Evolutionary conservation across 2,113 vertebrate genomes (phyloP), one percentile per base, ranked within the genome.

Genomic region (Anthoscopus minutus): DNA sequence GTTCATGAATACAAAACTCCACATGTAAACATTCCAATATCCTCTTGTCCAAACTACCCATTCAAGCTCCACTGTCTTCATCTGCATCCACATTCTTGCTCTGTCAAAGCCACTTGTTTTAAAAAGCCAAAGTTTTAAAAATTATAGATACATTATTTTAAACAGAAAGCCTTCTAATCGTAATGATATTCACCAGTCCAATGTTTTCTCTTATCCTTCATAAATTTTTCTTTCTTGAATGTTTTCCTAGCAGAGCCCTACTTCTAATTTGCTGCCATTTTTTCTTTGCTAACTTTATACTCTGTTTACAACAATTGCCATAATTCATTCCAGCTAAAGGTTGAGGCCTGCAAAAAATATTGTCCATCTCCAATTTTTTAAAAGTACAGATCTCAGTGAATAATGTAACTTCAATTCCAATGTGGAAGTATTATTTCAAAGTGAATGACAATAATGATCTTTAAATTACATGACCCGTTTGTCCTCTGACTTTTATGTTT

Each of bases 271-370:
- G 22, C 66, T 81, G 31, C 13, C 12, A 86, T 86, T 37, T 90
- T 92, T 93, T 78, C 47, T 87, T 90, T 82, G 73, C 25, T 78
- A 92, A 57, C 28, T 91, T 93, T 95, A 86, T 85, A n/a, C 40
- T 77, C 37, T 96, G 60, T 65, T 93, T 97, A 90, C 31, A 83
- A 33, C 82, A 93, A 88, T 96, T 96, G 91, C 74, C 56, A 70
- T 97, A 97, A 95, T 69, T 96, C 60, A 82, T 38, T 67, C 67
- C 66, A 97, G 91, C 90, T 91, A 88, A 51, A 91, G 42, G n/a
- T 69, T 72, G 40, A 92, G 45, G 79, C 57, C 58, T 92, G 85
- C 95, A 95, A 95, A 88, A 96, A 65, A 65, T 91, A 81, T 87
- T 87, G 88, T 72, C 66, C 33, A 47, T 84, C 73, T 91, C 27